Evolutionary conservation across 2,797 vertebrate species (phyloP).

Genomic region (Eospalax fontanierii): DNA sequence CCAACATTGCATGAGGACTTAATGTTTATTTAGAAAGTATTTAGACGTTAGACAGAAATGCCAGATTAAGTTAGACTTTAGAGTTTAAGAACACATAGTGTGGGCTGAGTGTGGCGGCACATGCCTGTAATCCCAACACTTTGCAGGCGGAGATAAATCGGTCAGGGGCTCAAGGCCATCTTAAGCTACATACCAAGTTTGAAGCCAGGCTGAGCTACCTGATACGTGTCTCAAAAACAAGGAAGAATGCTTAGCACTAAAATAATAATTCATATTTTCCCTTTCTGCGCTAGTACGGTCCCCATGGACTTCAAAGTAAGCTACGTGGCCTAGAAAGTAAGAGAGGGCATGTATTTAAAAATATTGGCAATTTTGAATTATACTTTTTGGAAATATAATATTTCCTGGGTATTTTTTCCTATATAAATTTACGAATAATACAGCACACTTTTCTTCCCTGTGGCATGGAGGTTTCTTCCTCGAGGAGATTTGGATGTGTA

Average conservation of each 20-base stretch:
- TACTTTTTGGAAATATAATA: constrained; percentile 10
- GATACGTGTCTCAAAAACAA: neutral
- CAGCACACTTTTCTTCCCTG: neutral
- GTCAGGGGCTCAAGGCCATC: neutral
- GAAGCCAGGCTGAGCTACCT: neutral
- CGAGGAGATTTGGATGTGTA: neutral
- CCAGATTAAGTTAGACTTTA: constrained; percentile 11
- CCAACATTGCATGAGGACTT: neutral
- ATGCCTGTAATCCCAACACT: neutral
- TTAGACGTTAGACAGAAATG: constrained; percentile 1
- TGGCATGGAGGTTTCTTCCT: neutral
- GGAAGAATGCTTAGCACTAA: neutral
- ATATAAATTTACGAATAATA: constrained; percentile 6
- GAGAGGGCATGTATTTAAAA: constrained; percentile 10
- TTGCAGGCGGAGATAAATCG: neutral
- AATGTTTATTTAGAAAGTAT: constrained; percentile 7
- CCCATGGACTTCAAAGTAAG: constrained; percentile 26
- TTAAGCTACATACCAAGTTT: neutral
- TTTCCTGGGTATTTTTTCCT: constrained; percentile 16
- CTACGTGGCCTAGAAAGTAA: neutral
- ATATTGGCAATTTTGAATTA: constrained; percentile 26
- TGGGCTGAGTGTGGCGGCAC: neutral
- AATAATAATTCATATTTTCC: neutral
- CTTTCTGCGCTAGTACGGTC: neutral
- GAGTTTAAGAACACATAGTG: constrained; percentile 13